Evolutionary conservation across 2,888 invertebrate species (phyloP), one percentile per base, ranked within the genome.

Genomic region (Zelleria hepariella): DNA sequence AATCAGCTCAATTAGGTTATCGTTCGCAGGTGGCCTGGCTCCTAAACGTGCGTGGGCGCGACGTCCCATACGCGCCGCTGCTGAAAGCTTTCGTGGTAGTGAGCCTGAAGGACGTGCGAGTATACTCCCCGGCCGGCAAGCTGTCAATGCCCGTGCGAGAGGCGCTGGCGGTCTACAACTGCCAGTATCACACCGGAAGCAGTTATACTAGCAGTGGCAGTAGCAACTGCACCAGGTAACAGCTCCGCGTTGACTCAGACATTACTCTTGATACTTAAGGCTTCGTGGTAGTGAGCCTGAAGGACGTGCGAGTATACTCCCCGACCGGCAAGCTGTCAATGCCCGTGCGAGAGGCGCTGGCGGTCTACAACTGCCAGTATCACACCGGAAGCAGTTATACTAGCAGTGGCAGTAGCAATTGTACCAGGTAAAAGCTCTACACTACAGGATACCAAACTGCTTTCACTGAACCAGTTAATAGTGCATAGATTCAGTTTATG

Each of bases 21-120:
- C 10, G 42, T 18, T 26, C 5, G 4, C 26, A 59, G 59, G 83
- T 87, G 23, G 95, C 96, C 0, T 97, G 97, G 94, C 80, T 97
- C 32, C 87, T 97, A 42, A 98, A 98, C 77, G 91, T 98, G 20
- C 91, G 97, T n/a, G 97, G 96, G 0, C 87, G 91, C 60, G 97
- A 98, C 82, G 90, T 96, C 63, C 94, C 94, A 0, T 93, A 92
- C 74, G 94, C 94, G 0, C 96, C 97, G 0, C 92, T 95, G 20
- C 86, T 96, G 7, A 92, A 93, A 71, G 92, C 95, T 49, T 96
- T 95, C 74, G 90, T 93, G 1, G 82, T 95, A 49, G 77, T 96
- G 52, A 93, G 93, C 60, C 83, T 89, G 63, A 83, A 90, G 4
- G 91, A 92, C 59, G 86, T 95, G 25, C 90, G 92, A 67, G 89